These are phyloP conservation scores for Trachelus stipa DNA, from an alignment of 2,888 invertebrate genomes.

Conservation along the genomic window DNA sequence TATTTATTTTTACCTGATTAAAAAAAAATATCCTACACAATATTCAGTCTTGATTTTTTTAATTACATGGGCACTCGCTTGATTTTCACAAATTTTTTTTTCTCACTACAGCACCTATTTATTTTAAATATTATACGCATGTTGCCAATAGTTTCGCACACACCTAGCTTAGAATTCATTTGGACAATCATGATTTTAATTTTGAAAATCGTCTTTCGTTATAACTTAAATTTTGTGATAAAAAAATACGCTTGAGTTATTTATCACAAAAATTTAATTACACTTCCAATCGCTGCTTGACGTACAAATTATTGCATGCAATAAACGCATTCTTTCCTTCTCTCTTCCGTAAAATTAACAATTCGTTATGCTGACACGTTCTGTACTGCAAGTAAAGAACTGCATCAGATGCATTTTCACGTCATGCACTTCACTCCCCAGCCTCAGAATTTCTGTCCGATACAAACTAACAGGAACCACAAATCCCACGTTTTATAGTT, in stretches of 20 bases:
- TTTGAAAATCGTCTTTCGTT: not conserved
- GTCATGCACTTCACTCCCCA: not conserved
- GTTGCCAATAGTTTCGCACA: not conserved
- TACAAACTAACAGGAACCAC: not conserved
- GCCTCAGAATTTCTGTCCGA: not conserved
- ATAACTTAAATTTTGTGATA: not conserved
- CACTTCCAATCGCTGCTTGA: not conserved
- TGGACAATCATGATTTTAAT: not conserved
- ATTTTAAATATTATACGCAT: not conserved
- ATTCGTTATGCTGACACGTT: not conserved
- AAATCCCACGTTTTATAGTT: not conserved
- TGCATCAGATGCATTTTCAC: not conserved
- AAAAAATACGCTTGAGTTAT: not conserved
- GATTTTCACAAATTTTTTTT: slow-evolving; percentile 23
- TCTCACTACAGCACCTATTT: not conserved
- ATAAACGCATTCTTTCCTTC: not conserved
- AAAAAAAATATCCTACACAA: not conserved
- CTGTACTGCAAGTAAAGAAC: not conserved
- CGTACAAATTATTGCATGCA: not conserved
- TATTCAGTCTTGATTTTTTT: not conserved
- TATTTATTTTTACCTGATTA: not conserved
- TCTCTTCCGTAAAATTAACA: not conserved
- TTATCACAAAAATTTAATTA: not conserved
- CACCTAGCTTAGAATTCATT: not conserved
- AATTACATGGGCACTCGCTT: slow-evolving; percentile 16